Conservation (phyloP, 2,888 invertebrate species). For the Sylvicola cinctus region DNA sequence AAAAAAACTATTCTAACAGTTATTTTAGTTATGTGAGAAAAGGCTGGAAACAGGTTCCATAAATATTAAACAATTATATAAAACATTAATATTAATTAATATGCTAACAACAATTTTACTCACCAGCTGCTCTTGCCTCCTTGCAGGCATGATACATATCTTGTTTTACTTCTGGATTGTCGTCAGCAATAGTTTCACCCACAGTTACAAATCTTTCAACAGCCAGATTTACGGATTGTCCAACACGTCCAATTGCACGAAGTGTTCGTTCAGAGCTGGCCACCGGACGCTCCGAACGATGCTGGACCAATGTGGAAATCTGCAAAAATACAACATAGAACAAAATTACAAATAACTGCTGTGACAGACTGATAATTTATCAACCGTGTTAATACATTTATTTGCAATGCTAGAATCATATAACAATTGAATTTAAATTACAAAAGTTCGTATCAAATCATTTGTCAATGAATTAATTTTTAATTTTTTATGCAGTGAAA, state of each 20-base stretch:
- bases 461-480: too few relatives aligned
- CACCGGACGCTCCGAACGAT: slow-evolving; percentile 42
- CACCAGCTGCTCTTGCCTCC: slow-evolving; percentile 89
- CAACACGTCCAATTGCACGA: slow-evolving; percentile 71
- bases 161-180: slow-evolving; percentile 88
- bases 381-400: too few relatives aligned
- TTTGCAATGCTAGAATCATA: too few relatives aligned
- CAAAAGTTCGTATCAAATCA: too few relatives aligned
- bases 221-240: slow-evolving; percentile 89
- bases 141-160: slow-evolving; percentile 98
- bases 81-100: too few relatives aligned
- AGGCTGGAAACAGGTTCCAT: too few relatives aligned
- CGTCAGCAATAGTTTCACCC: slow-evolving; percentile 95
- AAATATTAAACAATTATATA: too few relatives aligned
- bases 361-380: too few relatives aligned
- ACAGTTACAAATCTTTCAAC: slow-evolving; percentile 96
- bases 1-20: too few relatives aligned
- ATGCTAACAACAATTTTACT: slow-evolving; percentile 12
- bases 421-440: too few relatives aligned
- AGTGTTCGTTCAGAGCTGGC: slow-evolving; percentile 38
- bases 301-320: slow-evolving; percentile 84
- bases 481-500: too few relatives aligned
- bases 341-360: neutral
- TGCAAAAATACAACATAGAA: slow-evolving; percentile 20
- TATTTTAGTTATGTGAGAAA: too few relatives aligned